A percentile compares a stretch with the other conserved stretches of the same genome.
These are phyloP conservation scores for Psylliodes chrysocephalus DNA, from an alignment of 2,888 invertebrate species.

Conservation along the genomic window DNA sequence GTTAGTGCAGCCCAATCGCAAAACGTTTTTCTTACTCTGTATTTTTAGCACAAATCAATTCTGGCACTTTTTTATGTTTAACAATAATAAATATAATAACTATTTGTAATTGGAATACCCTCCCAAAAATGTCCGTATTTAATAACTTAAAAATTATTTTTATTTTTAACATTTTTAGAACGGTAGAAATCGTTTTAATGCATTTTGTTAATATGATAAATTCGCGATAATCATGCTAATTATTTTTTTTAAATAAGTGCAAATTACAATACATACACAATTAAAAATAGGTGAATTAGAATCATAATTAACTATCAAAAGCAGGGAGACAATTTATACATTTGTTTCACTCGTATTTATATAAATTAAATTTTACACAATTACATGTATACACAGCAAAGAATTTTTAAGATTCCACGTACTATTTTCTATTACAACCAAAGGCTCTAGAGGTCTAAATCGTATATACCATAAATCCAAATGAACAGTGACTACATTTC, in stretches of 20 bases:
- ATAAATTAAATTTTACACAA: no score
- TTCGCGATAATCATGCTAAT: slow-evolving; percentile 1
- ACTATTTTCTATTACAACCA: no score
- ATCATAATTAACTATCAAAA: background rate
- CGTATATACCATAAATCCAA: no score
- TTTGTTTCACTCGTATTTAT: no score
- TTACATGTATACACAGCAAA: no score
- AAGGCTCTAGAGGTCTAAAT: no score
- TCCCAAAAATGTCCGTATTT: background rate
- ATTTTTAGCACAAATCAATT: slow-evolving; percentile 28
- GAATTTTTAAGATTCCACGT: no score
- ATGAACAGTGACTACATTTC: no score
- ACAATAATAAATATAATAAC: slow-evolving; percentile 20
- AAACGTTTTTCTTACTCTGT: slow-evolving; percentile 36
- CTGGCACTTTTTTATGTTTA: slow-evolving; percentile 31
- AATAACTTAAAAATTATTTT: no score
- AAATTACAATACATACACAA: slow-evolving; percentile 15
- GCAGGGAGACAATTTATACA: background rate
- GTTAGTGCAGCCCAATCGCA: slow-evolving; percentile 47
- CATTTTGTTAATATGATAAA: no score
- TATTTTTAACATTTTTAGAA: no score
- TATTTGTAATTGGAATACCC: slow-evolving; percentile 10
- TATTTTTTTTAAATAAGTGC: slow-evolving; percentile 27
- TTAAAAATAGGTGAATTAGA: slow-evolving; percentile 14
- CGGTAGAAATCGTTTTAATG: no score